Conservation (phyloP, 2,888 invertebrate genomes). For the Linnaemya tessellans region DNA sequence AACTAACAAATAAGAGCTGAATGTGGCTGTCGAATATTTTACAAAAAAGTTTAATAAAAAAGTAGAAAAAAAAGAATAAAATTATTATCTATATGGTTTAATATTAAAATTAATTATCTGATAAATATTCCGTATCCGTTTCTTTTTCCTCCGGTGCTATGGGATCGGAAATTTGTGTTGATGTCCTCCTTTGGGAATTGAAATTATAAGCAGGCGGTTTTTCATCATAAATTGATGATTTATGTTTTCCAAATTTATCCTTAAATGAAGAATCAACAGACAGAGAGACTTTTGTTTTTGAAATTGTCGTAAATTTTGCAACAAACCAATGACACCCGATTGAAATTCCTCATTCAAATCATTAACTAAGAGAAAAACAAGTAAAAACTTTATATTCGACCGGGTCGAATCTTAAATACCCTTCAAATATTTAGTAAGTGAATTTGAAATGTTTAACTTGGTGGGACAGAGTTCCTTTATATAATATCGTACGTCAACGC, state of each 20-base stretch:
- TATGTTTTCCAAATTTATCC: constrained; percentile 14
- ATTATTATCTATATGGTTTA: too few relatives aligned
- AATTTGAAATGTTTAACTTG: too few relatives aligned
- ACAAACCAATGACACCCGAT: constrained; percentile 44
- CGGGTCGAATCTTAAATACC: too few relatives aligned
- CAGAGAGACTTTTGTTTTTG: constrained; percentile 8
- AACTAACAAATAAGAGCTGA: too few relatives aligned
- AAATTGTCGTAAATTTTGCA: constrained; percentile 52
- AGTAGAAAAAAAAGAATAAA: too few relatives aligned
- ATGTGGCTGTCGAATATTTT: too few relatives aligned
- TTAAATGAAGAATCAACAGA: not conserved
- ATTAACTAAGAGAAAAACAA: constrained; percentile 17
- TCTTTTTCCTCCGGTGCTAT: constrained; percentile 18
- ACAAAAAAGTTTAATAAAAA: too few relatives aligned
- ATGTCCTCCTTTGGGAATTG: not conserved
- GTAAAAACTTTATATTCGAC: too few relatives aligned
- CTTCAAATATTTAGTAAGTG: too few relatives aligned
- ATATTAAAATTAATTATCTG: constrained; percentile 35
- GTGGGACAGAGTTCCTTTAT: too few relatives aligned
- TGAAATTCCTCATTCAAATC: constrained; percentile 60
- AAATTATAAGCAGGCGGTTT: not conserved
- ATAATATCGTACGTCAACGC: too few relatives aligned
- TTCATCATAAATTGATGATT: not conserved
- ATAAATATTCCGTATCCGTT: constrained; percentile 13
- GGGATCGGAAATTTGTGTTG: constrained; percentile 20